These are phyloP conservation scores for Acanthococcus lagerstroemiae DNA, from an alignment of 2,888 invertebrate species.

Conservation along the genomic window DNA sequence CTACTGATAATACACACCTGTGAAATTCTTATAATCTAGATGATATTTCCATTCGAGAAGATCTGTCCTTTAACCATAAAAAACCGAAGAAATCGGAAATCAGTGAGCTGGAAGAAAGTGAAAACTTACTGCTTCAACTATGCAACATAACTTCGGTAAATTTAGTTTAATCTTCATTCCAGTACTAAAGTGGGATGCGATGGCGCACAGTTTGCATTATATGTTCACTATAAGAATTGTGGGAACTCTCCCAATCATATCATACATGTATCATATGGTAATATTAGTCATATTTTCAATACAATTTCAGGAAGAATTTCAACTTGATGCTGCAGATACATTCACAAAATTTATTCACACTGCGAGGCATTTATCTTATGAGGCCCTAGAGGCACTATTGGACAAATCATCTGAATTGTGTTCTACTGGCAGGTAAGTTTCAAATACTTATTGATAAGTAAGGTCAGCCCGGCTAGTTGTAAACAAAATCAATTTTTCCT, in stretches of 20 bases:
- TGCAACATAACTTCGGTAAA: constrained; percentile 48
- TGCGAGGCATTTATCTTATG: constrained; percentile 55
- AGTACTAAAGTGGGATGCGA: background rate
- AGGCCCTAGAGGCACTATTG: constrained; percentile 56
- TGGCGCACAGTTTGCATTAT: no score
- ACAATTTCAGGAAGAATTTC: constrained; percentile 46
- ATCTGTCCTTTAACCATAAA: constrained; percentile 62
- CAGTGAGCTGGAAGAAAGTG: constrained; percentile 59
- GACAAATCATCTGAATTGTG: constrained; percentile 56
- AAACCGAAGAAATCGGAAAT: constrained; percentile 56
- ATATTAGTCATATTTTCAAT: constrained; percentile 29
- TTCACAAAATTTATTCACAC: constrained; percentile 58
- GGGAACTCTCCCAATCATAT: no score
- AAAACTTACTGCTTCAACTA: constrained; percentile 58
- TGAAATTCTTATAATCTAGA: constrained; percentile 40
- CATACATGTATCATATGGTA: no score
- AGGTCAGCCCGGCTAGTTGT: background rate
- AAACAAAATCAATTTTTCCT: no score
- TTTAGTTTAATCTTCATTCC: background rate
- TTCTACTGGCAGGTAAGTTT: constrained; percentile 52
- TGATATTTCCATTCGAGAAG: constrained; percentile 49
- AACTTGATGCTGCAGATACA: constrained; percentile 52
- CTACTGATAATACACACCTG: no score
- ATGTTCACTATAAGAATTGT: no score
- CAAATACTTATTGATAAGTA: background rate